These are phyloP conservation scores for Tanytarsus gracilentus DNA, from an alignment of 2,888 invertebrate species.

Conservation along the genomic window DNA sequence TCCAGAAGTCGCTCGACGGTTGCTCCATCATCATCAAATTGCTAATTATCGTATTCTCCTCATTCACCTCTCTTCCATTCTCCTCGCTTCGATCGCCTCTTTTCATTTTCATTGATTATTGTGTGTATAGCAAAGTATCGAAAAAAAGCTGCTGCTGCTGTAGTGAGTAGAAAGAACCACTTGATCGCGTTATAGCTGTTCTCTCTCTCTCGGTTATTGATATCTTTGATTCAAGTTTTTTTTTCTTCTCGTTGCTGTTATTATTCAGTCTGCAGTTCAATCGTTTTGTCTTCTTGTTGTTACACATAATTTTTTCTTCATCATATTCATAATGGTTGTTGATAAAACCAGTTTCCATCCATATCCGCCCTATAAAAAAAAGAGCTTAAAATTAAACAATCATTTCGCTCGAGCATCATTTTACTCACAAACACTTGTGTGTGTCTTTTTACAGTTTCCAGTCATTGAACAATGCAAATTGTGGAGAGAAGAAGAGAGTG, in stretches of 20 bases:
- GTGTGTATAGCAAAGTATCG: background rate
- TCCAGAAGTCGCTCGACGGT: slow-evolving; percentile 15
- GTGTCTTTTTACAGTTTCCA: slow-evolving; percentile 25
- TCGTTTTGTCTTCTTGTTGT: background rate
- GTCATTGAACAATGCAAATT: slow-evolving; percentile 24
- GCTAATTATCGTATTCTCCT: slow-evolving; percentile 27
- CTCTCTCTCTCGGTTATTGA: slow-evolving; percentile 27
- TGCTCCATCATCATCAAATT: slow-evolving; percentile 22
- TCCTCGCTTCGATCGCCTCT: background rate
- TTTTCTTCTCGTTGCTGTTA: background rate
- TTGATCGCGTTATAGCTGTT: slow-evolving; percentile 27
- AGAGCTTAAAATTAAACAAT: background rate
- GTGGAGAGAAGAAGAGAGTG: slow-evolving; percentile 27
- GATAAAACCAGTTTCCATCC: slow-evolving; percentile 27
- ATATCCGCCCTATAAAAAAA: slow-evolving; percentile 28
- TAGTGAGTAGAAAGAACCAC: slow-evolving; percentile 12
- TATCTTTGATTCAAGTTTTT: slow-evolving; percentile 22
- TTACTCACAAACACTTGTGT: slow-evolving; percentile 4
- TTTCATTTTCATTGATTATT: background rate
- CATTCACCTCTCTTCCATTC: slow-evolving; percentile 6
- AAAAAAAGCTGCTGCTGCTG: background rate
- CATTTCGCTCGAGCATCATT: slow-evolving; percentile 21
- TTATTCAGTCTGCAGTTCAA: no score
- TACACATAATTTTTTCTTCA: slow-evolving; percentile 18
- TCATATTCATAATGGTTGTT: slow-evolving; percentile 18